These are phyloP conservation scores for Ennomos erosarius DNA, from an alignment of 2,888 invertebrate genomes.

Conservation along the genomic window DNA sequence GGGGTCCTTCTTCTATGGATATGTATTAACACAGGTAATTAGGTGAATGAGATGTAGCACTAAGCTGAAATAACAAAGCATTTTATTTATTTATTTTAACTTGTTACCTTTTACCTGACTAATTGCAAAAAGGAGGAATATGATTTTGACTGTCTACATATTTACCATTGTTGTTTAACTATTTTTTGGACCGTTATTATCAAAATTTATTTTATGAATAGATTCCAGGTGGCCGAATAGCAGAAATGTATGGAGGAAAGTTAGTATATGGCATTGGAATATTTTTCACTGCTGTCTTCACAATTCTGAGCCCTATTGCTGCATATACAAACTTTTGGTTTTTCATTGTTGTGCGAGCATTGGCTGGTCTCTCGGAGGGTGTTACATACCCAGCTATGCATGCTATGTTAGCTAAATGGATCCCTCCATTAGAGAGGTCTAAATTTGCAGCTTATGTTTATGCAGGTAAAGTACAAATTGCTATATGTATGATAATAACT, in stretches of 20 bases:
- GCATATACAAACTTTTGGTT: conserved; percentile 88
- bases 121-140: too few species aligned
- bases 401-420: conserved; percentile 96
- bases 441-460: conserved; percentile 95
- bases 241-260: conserved; percentile 95
- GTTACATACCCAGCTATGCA: conserved; percentile 98
- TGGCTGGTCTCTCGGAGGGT: conserved; percentile 95
- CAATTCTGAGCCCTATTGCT: conserved; percentile 93
- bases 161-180: neutral
- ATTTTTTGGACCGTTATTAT: too few species aligned
- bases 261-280: conserved; percentile 93
- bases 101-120: neutral
- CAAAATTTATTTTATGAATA: conserved; percentile 39
- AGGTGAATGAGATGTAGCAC: too few species aligned
- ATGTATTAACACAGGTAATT: conserved; percentile 90
- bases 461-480: conserved; percentile 84
- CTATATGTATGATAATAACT: neutral
- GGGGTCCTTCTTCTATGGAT: conserved; percentile 94
- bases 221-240: conserved; percentile 91
- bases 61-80: too few species aligned
- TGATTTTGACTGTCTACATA: too few species aligned
- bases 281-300: conserved; percentile 92
- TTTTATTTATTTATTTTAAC: too few species aligned
- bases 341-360: conserved; percentile 90
- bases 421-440: conserved; percentile 95